Conservation (phyloP, 2,113 vertebrate genomes). For the Perognathus longimembris region DNA sequence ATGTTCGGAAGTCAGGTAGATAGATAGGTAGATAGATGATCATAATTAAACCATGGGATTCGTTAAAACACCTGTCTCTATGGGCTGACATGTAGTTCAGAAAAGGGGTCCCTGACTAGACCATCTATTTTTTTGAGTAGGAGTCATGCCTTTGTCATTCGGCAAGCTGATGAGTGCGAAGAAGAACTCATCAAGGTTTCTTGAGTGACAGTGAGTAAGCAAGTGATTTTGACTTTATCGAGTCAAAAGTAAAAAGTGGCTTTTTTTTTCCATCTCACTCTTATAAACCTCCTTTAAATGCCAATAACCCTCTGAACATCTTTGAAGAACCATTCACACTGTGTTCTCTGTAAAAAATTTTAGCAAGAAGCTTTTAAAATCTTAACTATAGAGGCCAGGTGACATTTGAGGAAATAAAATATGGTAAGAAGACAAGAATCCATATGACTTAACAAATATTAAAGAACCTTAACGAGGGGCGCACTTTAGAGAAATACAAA, state of each 20-base stretch:
- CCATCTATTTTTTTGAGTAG: background rate
- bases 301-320: slow-evolving; percentile 2
- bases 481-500: slow-evolving; percentile 22
- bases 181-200: slow-evolving; percentile 7
- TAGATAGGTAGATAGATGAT: background rate
- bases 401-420: slow-evolving; percentile 33
- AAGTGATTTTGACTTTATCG: background rate
- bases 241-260: slow-evolving; percentile 12
- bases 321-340: slow-evolving; percentile 25
- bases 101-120: background rate
- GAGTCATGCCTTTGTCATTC: background rate
- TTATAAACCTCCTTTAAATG: slow-evolving; percentile 29
- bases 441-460: background rate
- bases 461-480: background rate
- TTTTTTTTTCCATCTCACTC: background rate
- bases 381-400: background rate
- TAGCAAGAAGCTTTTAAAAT: slow-evolving; percentile 20
- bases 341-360: slow-evolving; percentile 31
- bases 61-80: background rate
- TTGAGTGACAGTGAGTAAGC: slow-evolving; percentile 15
- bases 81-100: background rate
- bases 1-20: background rate
- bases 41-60: slow-evolving; percentile 36
- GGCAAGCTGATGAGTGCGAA: background rate
- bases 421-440: background rate